These are phyloP conservation scores for Drosophila novamexicana DNA, from an alignment of 1,140 invertebrate species.

Conservation along the genomic window DNA sequence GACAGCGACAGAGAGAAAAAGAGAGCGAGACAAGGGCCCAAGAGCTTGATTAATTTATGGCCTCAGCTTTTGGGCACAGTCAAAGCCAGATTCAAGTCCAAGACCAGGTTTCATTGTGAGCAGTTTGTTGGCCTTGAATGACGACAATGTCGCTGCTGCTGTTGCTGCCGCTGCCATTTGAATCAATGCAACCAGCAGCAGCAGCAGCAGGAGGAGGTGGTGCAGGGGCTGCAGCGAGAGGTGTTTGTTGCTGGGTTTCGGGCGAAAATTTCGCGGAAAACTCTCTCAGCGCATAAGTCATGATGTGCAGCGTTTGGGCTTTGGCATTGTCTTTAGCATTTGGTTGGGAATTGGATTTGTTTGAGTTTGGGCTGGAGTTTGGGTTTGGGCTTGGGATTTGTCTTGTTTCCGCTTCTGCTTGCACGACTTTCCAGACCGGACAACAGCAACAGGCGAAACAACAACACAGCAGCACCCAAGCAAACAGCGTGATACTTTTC, in stretches of 20 bases:
- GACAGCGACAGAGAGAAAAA: not conserved
- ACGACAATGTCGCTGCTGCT: constrained; percentile 31
- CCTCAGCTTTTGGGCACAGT: constrained; percentile 28
- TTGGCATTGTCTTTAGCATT: constrained; percentile 33
- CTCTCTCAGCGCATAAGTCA: constrained; percentile 52
- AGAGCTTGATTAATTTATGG: constrained; percentile 76
- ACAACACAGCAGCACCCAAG: not conserved
- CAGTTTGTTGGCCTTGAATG: constrained; percentile 67
- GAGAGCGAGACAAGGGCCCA: not conserved
- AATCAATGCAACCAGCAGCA: constrained; percentile 32
- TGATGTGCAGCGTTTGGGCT: constrained; percentile 20
- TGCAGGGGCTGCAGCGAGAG: not conserved
- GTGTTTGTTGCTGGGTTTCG: constrained; percentile 23
- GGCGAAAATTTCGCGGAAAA: constrained; percentile 53
- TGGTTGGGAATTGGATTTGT: constrained; percentile 18
- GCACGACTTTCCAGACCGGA: constrained; percentile 39
- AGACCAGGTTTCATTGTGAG: constrained; percentile 58
- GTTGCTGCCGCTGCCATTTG: constrained; percentile 48
- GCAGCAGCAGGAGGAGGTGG: not conserved
- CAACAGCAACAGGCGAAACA: constrained; percentile 11
- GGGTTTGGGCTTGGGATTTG: constrained; percentile 22
- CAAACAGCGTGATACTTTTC: constrained; percentile 28
- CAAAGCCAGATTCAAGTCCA: constrained; percentile 18
- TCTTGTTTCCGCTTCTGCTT: constrained; percentile 39
- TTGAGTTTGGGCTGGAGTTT: not conserved